These are phyloP conservation scores for Smittia sp. DNA, from an alignment of 2,888 invertebrate species.

Conservation along the genomic window DNA sequence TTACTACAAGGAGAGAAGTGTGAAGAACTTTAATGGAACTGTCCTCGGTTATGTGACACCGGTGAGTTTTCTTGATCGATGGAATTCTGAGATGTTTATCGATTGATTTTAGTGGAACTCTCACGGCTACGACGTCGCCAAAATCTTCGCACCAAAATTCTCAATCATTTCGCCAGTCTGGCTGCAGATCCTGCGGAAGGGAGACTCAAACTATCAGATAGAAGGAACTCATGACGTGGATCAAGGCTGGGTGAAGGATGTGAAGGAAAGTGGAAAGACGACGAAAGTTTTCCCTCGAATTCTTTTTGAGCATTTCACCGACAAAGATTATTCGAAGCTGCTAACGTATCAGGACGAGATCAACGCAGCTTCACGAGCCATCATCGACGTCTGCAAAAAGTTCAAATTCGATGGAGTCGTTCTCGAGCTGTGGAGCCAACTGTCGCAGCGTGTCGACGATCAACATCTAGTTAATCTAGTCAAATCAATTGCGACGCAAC, in stretches of 20 bases:
- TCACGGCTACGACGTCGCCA: conserved; percentile 90
- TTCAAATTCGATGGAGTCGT: conserved; percentile 87
- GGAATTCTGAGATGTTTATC: not conserved
- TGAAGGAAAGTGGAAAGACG: conserved; percentile 55
- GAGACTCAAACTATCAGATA: conserved; percentile 62
- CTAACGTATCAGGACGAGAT: conserved; percentile 67
- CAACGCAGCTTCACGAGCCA: conserved; percentile 63
- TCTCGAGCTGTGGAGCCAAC: conserved; percentile 85
- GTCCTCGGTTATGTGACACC: conserved; percentile 90
- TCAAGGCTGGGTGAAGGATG: conserved; percentile 74
- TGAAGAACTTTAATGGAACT: conserved; percentile 67
- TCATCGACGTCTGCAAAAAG: conserved; percentile 68
- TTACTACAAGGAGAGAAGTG: conserved; percentile 68
- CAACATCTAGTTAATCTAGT: conserved; percentile 62
- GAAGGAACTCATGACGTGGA: conserved; percentile 81
- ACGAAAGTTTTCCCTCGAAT: conserved; percentile 79
- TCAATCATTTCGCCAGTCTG: conserved; percentile 92
- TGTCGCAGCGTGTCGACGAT: conserved; percentile 64
- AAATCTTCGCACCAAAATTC: conserved; percentile 84
- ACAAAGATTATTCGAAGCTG: conserved; percentile 69
- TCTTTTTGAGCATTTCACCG: conserved; percentile 83
- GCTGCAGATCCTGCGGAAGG: conserved; percentile 76
- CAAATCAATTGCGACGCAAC: conserved; percentile 61
- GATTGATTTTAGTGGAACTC: conserved; percentile 79
- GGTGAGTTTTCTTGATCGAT: conserved; percentile 55